Evolutionary conservation across 2,113 vertebrate species (phyloP).

Genomic region (Nicator chloris): DNA sequence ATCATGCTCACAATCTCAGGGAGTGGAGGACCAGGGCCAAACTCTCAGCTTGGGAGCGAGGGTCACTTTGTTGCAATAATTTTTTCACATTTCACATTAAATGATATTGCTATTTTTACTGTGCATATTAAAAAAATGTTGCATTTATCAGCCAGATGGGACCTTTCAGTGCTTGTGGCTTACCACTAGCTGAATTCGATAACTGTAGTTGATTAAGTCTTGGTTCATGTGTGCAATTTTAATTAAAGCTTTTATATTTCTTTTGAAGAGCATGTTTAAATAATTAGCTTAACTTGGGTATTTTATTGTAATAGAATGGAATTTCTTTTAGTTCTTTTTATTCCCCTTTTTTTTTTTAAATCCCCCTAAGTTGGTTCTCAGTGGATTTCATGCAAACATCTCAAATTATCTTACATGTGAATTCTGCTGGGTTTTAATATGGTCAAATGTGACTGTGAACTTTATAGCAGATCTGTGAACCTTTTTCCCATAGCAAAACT

Average conservation of each 20-base stretch:
- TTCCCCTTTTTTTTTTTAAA: background rate
- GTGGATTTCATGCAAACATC: background rate
- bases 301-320: background rate
- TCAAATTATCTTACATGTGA: background rate
- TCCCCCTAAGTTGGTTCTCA: background rate
- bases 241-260: background rate
- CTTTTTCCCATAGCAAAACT: background rate
- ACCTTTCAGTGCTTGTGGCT: background rate
- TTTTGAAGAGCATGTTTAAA: background rate
- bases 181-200: background rate
- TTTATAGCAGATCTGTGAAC: background rate
- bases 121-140: background rate
- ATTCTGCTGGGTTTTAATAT: background rate
- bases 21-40: background rate
- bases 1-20: background rate
- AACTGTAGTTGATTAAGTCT: background rate
- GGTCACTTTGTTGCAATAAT: background rate
- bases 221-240: background rate
- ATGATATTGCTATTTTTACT: background rate
- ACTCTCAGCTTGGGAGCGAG: background rate
- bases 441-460: background rate
- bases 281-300: background rate
- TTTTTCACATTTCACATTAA: conserved; percentile 2
- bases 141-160: background rate
- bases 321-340: background rate